Conservation (phyloP, 2,113 vertebrate species). For the Picathartes gymnocephalus region DNA sequence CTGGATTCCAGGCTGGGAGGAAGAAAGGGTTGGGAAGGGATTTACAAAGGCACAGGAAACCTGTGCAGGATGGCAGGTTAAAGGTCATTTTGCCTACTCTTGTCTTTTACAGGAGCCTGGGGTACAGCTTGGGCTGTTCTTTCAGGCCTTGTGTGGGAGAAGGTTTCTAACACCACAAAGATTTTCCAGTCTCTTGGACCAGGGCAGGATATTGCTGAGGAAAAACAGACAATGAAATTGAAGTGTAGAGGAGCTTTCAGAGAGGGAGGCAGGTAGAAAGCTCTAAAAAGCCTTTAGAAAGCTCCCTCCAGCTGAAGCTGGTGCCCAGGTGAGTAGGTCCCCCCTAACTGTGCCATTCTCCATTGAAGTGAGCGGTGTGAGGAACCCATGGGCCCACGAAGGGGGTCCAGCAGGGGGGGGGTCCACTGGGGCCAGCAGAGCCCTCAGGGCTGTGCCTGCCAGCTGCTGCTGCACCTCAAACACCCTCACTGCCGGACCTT, state of each 20-base stretch:
- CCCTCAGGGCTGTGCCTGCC: too few species aligned
- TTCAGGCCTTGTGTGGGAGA: background rate
- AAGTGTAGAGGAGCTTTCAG: background rate
- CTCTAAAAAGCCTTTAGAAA: background rate
- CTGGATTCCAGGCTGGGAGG: background rate
- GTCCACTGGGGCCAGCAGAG: background rate
- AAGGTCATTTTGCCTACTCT: background rate
- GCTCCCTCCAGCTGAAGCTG: background rate
- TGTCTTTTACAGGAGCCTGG: background rate
- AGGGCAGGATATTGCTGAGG: background rate
- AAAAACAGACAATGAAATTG: background rate
- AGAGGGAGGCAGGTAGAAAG: background rate
- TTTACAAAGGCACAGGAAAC: background rate
- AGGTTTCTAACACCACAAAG: background rate
- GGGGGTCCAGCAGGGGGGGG: too few species aligned
- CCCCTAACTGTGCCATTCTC: background rate
- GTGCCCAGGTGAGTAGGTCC: background rate
- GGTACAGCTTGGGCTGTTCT: background rate
- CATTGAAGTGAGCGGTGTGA: background rate
- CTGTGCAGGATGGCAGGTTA: background rate
- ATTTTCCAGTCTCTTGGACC: background rate
- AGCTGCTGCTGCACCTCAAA: background rate
- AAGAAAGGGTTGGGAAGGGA: background rate
- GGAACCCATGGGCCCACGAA: background rate
- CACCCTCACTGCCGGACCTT: background rate